Conservation (phyloP, 37 sponge, comb jelly and placozoan genomes). For the Aplysina aerophoba region DNA sequence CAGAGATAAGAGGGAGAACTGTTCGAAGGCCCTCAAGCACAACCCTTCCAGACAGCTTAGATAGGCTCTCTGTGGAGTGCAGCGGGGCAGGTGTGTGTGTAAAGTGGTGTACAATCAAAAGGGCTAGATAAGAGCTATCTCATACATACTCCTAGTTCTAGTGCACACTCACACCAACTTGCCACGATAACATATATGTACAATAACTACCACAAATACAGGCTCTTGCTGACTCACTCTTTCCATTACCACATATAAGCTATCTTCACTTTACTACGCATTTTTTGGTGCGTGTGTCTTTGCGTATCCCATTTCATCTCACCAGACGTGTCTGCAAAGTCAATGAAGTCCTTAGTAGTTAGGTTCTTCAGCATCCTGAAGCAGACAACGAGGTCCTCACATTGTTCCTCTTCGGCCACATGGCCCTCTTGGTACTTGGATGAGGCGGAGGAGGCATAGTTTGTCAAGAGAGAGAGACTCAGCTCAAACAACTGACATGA, state of each 20-base stretch:
- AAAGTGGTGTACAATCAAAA: no score
- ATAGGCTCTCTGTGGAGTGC: background rate
- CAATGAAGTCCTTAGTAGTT: constrained; percentile 64
- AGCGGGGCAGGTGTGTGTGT: background rate
- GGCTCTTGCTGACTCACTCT: background rate
- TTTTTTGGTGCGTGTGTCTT: background rate
- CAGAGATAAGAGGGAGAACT: constrained; percentile 67
- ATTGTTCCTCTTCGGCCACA: constrained; percentile 69
- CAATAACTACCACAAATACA: background rate
- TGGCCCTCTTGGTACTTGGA: constrained; percentile 44
- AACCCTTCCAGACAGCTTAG: constrained; percentile 40
- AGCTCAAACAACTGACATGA: constrained; percentile 54
- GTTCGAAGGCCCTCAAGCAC: constrained; percentile 59
- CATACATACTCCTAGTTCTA: no score
- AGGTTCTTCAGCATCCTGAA: constrained; percentile 57
- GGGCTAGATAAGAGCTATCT: no score
- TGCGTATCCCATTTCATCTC: no score
- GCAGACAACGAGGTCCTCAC: constrained; percentile 70
- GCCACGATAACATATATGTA: background rate
- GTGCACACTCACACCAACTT: background rate
- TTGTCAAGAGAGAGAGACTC: constrained; percentile 45
- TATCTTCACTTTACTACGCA: no score
- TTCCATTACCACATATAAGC: no score
- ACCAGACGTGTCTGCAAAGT: constrained; percentile 58
- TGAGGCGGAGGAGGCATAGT: constrained; percentile 57